Evolutionary conservation across 2,113 vertebrate species (phyloP).

Genomic region (Orycteropus afer): DNA sequence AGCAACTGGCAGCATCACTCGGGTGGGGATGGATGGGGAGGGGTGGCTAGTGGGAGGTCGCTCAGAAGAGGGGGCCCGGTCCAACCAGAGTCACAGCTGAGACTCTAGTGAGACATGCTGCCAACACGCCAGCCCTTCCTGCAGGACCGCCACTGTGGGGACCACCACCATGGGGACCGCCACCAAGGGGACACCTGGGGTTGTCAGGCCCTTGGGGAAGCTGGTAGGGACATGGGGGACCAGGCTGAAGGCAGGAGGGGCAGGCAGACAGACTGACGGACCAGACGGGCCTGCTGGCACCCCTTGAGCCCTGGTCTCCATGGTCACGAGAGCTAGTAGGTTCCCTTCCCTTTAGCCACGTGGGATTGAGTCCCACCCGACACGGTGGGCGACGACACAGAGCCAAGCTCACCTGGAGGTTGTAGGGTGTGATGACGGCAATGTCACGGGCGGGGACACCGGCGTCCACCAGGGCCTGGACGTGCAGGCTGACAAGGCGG

Average conservation of each 20-base stretch:
- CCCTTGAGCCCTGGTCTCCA: rapidly evolving
- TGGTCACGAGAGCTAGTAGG: rapidly evolving
- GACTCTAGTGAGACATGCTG: rapidly evolving
- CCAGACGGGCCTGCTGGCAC: rapidly evolving
- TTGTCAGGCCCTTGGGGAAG: rapidly evolving
- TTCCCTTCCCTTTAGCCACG: rapidly evolving
- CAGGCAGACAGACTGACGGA: rapidly evolving
- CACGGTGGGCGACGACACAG: rapidly evolving
- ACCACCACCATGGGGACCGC: not conserved
- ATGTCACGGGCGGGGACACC: slow-evolving; percentile 92
- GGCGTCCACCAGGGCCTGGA: slow-evolving; percentile 92
- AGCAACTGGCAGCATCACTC: too few relatives aligned
- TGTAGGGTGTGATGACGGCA: slow-evolving; percentile 95
- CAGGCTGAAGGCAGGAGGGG: too few relatives aligned
- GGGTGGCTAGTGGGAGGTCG: too few relatives aligned
- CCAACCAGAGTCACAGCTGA: not conserved
- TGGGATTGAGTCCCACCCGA: rapidly evolving
- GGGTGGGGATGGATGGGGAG: too few relatives aligned
- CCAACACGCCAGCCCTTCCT: too few relatives aligned
- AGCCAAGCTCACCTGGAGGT: slow-evolving; percentile 91
- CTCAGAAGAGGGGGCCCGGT: too few relatives aligned
- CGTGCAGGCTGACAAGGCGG: slow-evolving; percentile 91
- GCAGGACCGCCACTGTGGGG: rapidly evolving
- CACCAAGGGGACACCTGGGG: rapidly evolving
- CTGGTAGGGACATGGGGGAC: rapidly evolving